Evolutionary conservation across 2,888 invertebrate species (phyloP), one percentile per base, ranked within the genome.

Genomic region (Epinotia nisella): DNA sequence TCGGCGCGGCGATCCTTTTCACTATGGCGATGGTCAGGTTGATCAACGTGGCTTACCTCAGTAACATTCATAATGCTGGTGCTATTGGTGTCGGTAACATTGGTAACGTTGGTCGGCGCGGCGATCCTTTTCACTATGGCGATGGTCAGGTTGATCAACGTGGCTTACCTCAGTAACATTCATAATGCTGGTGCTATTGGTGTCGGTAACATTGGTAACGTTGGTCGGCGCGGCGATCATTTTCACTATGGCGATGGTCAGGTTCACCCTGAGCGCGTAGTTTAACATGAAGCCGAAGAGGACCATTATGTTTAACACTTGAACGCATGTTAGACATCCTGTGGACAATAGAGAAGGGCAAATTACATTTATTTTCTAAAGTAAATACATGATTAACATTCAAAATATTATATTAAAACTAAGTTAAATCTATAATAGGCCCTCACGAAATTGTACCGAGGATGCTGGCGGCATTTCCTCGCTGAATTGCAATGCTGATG

Each of bases 231-330:
- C 85, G 81, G 82, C 87, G 68, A 97, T 95, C 98, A 98, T 98
- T 81, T 96, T 96, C 58, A 98, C 97, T 78, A 98, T 96, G 75
- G 97, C 97, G 77, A 98, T 97, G 75, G 97, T 97, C 70, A 98
- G 94, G 91, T 98, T 98, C 71, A 98, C 97, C 66, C 98, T 94
- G 45, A 98, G 92, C 89, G 97, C 97, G 94, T 98, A 98, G 93
- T 98, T 97, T 93, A 97, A 94, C 97, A 98, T 97, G 91, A 98
- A 98, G 75, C 97, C 97, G 76, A 97, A 92, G 78, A 97, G 96
- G 70, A 97, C 97, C 96, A 98, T 96, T 74, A 97, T 94, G 91
- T 97, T 97, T 79, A 97, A 89, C 70, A 97, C 96, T 94, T 96
- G 96, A 64, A 96, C 96, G 90, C 97, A 97, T 94, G 96, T 95